These are phyloP conservation scores for Tachyglossus aculeatus DNA, from an alignment of 2,797 vertebrate species.

Conservation along the genomic window DNA sequence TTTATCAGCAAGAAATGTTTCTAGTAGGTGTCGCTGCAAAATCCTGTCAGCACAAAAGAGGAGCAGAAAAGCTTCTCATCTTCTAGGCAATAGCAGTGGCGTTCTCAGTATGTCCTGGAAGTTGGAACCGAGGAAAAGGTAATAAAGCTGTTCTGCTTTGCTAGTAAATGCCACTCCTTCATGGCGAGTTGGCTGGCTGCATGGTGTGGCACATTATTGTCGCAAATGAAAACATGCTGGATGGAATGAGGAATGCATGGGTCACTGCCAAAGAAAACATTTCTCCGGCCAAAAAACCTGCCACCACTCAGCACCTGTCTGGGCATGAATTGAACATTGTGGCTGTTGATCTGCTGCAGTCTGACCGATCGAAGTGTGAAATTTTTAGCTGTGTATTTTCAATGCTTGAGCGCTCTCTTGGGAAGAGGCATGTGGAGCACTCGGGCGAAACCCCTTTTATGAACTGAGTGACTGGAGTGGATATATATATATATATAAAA, in stretches of 20 bases:
- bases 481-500: fast-evolving
- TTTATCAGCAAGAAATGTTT: too few species aligned
- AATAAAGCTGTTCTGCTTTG: slow-evolving; percentile 31
- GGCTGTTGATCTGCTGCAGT: not conserved
- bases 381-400: slow-evolving; percentile 23
- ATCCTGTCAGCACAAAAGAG: too few species aligned
- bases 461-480: not conserved
- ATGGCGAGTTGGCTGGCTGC: slow-evolving; percentile 10
- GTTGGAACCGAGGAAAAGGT: not conserved
- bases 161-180: slow-evolving; percentile 51
- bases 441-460: slow-evolving; percentile 15
- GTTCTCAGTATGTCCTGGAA: not conserved
- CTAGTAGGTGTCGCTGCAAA: not conserved
- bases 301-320: slow-evolving; percentile 43
- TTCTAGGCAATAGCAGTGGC: too few species aligned
- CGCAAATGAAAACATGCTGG: slow-evolving; percentile 44
- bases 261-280: slow-evolving; percentile 55
- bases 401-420: slow-evolving; percentile 31
- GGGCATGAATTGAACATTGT: slow-evolving; percentile 48
- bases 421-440: not conserved
- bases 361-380: slow-evolving; percentile 36
- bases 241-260: slow-evolving; percentile 47
- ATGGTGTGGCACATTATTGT: slow-evolving; percentile 38
- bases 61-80: too few species aligned
- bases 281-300: slow-evolving; percentile 40